Base-by-base conservation (phyloP, 1,140 invertebrate genomes). In the Acromyrmex echinatior region DNA sequence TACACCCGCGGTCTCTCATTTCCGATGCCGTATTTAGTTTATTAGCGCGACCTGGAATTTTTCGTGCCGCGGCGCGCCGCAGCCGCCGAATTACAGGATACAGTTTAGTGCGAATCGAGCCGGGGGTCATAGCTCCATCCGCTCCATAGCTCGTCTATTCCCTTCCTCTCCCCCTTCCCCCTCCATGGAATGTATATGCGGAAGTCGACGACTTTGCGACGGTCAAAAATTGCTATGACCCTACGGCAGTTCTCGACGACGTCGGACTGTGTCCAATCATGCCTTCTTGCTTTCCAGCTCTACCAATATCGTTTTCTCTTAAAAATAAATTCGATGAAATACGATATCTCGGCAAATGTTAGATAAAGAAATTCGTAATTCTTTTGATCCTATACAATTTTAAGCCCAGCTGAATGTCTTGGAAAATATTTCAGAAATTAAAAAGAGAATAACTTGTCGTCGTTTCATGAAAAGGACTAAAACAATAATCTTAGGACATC, bases 11-110 rank as follows among this genome's bases (percentile, higher is more conserved):
- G 93, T 94, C 66, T 70, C 66, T 70, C 93, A 94, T 94, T 94
- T 94, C 93, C 93, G 93, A 94, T 94, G 93, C 92, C 91, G 93
- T 94, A 94, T 94, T 94, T 93, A 94, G 93, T 94, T 94, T 94
- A 94, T 94, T 94, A 94, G 93, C 88, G 90, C 84, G 81, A 90
- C 89, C 86, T 78, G 87, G 81, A 87, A 93, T 94, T 94, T 94
- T 94, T 93, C 89, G 82, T 28, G 60, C 70, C 28, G 63, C 39
- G 76, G 2, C 35, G 63, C 53, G 73, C 45, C 18, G 81, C 39
- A 1, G 9, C 88, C 88, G 71, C 88, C 91, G 90, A 93, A 94
- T 91, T 92, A 82, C 91, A 92, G 92, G 92, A 92, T 93, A 91
- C 90, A 92, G 92, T 93, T 93, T 93, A 92, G 88, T 90, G 89